A percentile compares a stretch with the other conserved stretches of the same genome.
phyloP scores from a whole-genome alignment of 2,797 vertebrate species.

The Gymnoscopelus braueri region DNA sequence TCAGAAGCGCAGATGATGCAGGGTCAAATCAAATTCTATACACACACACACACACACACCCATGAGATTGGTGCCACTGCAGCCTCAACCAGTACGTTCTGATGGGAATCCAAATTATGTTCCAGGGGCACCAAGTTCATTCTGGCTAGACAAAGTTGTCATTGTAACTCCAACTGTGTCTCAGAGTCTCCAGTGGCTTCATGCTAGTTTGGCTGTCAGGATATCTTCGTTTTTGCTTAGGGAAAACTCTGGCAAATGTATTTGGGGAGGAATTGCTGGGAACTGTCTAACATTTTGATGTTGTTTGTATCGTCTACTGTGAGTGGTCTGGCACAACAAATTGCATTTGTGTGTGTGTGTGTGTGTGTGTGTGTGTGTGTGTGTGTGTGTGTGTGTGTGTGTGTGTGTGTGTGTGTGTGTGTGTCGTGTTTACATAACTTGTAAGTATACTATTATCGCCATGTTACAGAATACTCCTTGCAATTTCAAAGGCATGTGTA shows the following conservation, averaged over 20 bases:
- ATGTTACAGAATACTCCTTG: neutral
- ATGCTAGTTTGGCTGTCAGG: conserved; percentile 60
- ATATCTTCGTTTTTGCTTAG: conserved; percentile 39
- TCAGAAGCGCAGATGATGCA: conserved; percentile 52
- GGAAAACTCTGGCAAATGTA: conserved; percentile 41
- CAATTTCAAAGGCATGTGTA: conserved; percentile 9
- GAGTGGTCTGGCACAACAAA: neutral
- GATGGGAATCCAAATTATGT: conserved; percentile 31
- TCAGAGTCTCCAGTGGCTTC: conserved; percentile 54
- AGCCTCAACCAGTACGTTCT: conserved; percentile 33
- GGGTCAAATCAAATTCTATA: conserved; percentile 61
- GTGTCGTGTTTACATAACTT: conserved; percentile 29
- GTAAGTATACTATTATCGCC: conserved; percentile 33
- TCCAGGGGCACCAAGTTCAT: conserved; percentile 58
- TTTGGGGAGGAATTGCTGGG: conserved; percentile 42
- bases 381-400: conserved; percentile 7
- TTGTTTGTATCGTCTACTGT: conserved; percentile 23
- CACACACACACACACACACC: conserved; percentile 15
- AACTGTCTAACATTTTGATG: conserved; percentile 50
- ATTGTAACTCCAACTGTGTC: conserved; percentile 40
- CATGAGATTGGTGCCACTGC: conserved; percentile 33
- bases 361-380: conserved; percentile 4
- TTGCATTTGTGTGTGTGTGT: conserved; percentile 8
- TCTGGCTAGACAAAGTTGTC: conserved; percentile 66
- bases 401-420: conserved; percentile 5